Base-by-base conservation (phyloP, 2,888 invertebrate species). In the Oscheius sp. region DNA sequence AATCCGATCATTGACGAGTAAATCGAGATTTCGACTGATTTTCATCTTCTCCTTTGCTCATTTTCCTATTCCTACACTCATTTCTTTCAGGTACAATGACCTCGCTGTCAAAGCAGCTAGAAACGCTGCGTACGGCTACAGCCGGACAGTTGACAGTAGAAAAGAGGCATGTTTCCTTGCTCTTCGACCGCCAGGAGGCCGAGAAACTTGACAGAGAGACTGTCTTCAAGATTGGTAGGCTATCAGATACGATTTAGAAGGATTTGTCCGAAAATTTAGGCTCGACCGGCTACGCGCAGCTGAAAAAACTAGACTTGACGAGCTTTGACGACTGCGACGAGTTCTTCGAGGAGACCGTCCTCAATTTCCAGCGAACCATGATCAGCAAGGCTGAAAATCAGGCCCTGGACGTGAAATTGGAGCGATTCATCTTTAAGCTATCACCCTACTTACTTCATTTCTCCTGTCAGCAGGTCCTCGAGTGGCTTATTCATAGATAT, bases 161-260 rank as follows among this genome's bases (percentile, higher is more conserved):
- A 63, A 80, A 80, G 55, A 78, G 81, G 9, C 84, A 93, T 62
- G 92, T 93, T 11, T 96, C 97, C 0, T 92, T 98, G 82, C 90
- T 98, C 1, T 98, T 96, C 89, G 94, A 95, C 87, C 93, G 94
- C 0, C 94, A 94, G 88, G 95, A 96, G 90, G 97, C 96, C 0
- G 95, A 95, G 0, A 92, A 92, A 57, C 93, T 95, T 85, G 94
- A 94, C 86, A 92, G 93, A 66, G 94, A 95, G 80, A 94, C 94
- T 0, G 93, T 96, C 82, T 94, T 93, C 89, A 94, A 94, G 88
- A 93, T 96, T 70, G 97, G 96, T 90, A 89, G 85, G 85, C 74
- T 51, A 7, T 32, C 11, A 42, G 59, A n/a, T 48, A 29, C 10
- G n/a, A 73, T 72, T 29, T 62, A 33, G 13, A 13, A 1, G 35